Conservation (phyloP, 2,797 vertebrate genomes). For the Eulemur albifrons region DNA sequence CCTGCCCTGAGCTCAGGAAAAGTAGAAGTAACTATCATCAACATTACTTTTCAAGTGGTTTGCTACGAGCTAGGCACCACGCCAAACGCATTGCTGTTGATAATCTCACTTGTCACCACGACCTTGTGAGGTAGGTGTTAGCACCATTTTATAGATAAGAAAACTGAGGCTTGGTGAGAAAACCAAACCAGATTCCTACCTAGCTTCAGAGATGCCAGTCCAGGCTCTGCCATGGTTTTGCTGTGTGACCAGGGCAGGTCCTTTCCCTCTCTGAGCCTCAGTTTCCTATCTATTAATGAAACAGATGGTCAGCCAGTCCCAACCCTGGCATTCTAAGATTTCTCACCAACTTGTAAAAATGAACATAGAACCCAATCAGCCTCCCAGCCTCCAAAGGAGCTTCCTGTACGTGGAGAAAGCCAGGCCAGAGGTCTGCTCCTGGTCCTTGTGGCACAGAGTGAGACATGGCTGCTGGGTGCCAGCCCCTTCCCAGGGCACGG, state of each 20-base stretch:
- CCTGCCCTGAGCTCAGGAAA: background rate
- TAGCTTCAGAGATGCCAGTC: background rate
- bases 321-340: background rate
- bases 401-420: background rate
- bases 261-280: background rate
- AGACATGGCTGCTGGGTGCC: background rate
- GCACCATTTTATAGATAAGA: background rate
- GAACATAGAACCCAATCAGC: background rate
- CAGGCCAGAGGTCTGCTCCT: background rate
- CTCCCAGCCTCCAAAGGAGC: background rate
- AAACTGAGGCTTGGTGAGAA: background rate
- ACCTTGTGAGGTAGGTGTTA: background rate
- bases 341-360: background rate
- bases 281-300: slow-evolving; percentile 7
- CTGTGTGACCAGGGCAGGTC: background rate
- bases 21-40: background rate
- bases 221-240: background rate
- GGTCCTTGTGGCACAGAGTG: background rate
- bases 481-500: background rate
- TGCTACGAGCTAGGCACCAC: background rate
- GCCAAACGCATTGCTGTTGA: background rate
- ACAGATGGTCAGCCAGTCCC: background rate
- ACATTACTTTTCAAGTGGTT: background rate
- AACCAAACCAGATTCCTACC: background rate
- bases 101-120: background rate